Evolutionary conservation across 2,888 invertebrate genomes (phyloP).

Genomic region (Ormyrus thymus): DNA sequence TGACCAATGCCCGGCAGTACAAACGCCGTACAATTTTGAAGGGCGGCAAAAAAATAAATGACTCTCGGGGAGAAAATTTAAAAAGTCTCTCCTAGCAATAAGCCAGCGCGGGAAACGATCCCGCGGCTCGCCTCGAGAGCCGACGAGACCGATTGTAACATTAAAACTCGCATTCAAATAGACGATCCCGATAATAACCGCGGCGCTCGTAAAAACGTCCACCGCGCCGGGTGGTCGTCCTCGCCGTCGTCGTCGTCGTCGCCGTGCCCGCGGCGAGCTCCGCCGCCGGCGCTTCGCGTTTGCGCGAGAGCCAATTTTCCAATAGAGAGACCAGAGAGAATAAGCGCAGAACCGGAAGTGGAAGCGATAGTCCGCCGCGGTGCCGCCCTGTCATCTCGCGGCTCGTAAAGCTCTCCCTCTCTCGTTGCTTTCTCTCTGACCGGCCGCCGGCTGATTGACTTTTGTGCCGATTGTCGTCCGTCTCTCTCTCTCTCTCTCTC

Average conservation of each 20-base stretch:
- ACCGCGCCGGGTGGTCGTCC: too few species aligned
- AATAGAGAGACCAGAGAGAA: conserved; percentile 46
- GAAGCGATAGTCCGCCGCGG: conserved; percentile 40
- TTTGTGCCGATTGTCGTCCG: conserved; percentile 46
- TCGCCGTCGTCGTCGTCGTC: not conserved
- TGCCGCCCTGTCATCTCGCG: conserved; percentile 50
- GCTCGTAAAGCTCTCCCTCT: conserved; percentile 47
- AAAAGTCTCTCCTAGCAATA: too few species aligned
- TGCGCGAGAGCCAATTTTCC: conserved; percentile 43
- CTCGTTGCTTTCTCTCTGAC: conserved; percentile 1
- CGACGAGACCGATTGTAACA: too few species aligned
- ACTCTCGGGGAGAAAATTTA: too few species aligned
- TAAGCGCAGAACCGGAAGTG: conserved; percentile 59
- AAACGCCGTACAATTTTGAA: too few species aligned
- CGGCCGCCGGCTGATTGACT: conserved; percentile 47
- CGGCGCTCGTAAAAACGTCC: too few species aligned
- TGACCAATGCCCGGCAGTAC: too few species aligned
- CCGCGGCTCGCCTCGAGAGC: too few species aligned
- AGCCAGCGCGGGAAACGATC: too few species aligned
- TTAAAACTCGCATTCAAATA: too few species aligned
- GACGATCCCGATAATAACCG: not conserved
- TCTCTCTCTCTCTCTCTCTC: not conserved
- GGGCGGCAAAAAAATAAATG: too few species aligned
- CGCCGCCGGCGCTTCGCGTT: not conserved
- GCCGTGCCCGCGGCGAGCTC: not conserved